Conservation (phyloP, 2,888 invertebrate genomes). For the Tenthredo livida region DNA sequence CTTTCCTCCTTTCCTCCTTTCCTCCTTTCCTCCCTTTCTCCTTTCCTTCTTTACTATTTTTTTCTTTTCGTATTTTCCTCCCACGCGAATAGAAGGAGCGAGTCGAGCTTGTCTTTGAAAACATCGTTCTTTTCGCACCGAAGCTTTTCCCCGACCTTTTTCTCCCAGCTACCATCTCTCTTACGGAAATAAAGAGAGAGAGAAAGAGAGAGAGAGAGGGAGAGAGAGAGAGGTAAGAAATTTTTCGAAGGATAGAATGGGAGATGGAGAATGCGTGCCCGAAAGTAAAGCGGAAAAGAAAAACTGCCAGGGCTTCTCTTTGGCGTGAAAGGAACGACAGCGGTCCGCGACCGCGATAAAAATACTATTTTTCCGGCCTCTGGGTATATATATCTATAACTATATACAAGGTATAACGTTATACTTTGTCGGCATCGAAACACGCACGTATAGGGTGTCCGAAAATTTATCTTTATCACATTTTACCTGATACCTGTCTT, state of each 20-base stretch:
- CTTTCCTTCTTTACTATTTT: neutral
- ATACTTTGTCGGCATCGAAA: slow-evolving; percentile 13
- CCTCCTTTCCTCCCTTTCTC: neutral
- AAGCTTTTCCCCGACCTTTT: neutral
- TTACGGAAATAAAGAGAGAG: neutral
- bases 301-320: slow-evolving; percentile 38
- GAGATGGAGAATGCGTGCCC: neutral
- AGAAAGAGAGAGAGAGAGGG: neutral
- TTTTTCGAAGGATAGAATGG: neutral
- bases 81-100: neutral
- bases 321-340: slow-evolving; percentile 33
- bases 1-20: neutral
- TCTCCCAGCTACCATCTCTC: neutral
- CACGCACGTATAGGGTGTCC: neutral
- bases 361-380: slow-evolving; percentile 39
- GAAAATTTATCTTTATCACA: neutral
- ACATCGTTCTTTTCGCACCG: slow-evolving; percentile 30
- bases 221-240: neutral
- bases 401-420: slow-evolving; percentile 12
- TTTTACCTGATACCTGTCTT: neutral
- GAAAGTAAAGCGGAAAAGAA: slow-evolving; percentile 25
- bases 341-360: slow-evolving; percentile 37
- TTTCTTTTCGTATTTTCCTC: neutral
- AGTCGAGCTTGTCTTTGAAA: slow-evolving; percentile 9
- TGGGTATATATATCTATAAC: neutral